These are phyloP conservation scores for Condylura cristata DNA, from an alignment of 2,113 vertebrate species.

Conservation along the genomic window DNA sequence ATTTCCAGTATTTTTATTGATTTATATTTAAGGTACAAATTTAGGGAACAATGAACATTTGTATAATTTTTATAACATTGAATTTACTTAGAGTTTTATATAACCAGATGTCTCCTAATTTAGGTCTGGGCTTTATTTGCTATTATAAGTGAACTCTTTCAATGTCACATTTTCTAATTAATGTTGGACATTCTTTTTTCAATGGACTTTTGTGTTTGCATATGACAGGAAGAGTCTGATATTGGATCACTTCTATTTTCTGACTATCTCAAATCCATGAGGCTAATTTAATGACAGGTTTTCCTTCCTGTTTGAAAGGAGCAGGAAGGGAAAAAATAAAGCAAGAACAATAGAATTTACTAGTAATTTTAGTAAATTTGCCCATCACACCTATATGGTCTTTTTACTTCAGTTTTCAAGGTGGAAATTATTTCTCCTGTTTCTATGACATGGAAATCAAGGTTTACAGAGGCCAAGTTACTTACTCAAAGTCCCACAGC, in stretches of 20 bases:
- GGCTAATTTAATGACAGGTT: background rate
- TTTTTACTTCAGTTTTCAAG: background rate
- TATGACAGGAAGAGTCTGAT: background rate
- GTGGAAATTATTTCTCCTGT: background rate
- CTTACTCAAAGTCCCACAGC: background rate
- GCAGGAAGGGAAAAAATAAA: background rate
- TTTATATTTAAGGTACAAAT: background rate
- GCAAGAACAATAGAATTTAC: background rate
- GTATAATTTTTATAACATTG: background rate
- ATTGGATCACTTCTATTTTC: background rate
- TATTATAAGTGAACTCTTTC: background rate
- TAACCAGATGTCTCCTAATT: background rate
- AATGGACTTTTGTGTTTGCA: background rate
- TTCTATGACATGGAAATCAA: background rate
- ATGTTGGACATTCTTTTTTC: background rate
- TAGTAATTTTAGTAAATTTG: conserved; percentile 25
- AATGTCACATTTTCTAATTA: background rate
- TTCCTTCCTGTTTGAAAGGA: background rate
- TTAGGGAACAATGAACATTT: background rate
- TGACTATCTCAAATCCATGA: background rate
- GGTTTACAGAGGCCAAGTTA: background rate
- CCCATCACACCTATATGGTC: background rate
- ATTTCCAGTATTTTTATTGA: conserved; percentile 16
- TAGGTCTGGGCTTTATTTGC: background rate
- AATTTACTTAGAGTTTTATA: background rate